phyloP scores from a whole-genome alignment of 2,113 vertebrate species.

The Dinomys branickii region DNA sequence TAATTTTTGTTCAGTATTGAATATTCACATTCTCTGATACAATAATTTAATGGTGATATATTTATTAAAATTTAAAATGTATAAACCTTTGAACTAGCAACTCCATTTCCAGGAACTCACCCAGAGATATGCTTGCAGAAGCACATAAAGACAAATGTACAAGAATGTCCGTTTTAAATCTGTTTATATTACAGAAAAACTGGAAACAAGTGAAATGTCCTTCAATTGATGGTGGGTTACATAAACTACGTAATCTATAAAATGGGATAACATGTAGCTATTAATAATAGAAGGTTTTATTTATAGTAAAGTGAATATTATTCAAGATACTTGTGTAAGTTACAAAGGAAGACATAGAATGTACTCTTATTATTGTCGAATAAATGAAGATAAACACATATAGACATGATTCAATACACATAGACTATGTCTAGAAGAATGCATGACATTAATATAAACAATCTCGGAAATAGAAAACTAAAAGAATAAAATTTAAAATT shows the following conservation, averaged over 20 bases:
- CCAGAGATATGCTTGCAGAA: neutral
- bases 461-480: neutral
- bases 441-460: neutral
- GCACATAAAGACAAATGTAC: neutral
- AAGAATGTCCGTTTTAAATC: neutral
- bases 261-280: neutral
- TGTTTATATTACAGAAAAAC: neutral
- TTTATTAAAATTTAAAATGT: slow-evolving; percentile 8
- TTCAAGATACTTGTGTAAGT: neutral
- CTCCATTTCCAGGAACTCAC: slow-evolving; percentile 9
- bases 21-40: neutral
- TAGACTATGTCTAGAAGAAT: slow-evolving; percentile 15
- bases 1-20: neutral
- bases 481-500: neutral
- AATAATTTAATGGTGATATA: slow-evolving; percentile 1
- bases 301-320: slow-evolving; percentile 15
- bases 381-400: neutral
- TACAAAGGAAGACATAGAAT: neutral
- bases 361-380: neutral
- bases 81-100: neutral
- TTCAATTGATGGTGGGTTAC: neutral
- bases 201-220: neutral
- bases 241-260: slow-evolving; percentile 27
- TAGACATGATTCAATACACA: neutral
- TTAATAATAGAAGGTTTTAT: neutral